Base-by-base conservation (phyloP, 2,797 vertebrate species). In the Dicrostonyx torquatus region DNA sequence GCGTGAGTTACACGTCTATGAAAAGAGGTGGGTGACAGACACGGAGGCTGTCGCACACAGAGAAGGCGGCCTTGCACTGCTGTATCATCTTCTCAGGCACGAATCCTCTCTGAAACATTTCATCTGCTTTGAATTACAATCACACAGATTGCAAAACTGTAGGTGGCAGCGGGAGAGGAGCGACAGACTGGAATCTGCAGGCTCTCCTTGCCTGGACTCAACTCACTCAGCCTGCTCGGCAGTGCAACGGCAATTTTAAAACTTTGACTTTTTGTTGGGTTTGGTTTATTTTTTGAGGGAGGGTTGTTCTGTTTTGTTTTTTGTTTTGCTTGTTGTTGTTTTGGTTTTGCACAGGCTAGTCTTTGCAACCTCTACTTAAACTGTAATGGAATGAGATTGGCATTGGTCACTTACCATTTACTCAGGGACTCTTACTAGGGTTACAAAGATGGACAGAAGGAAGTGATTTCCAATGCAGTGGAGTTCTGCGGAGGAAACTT, bases 1-100 rank as follows among this genome's bases (percentile, higher is more conserved):
- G 84, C 90, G 94, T 96, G 75, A 96, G 88, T 89, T 96, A 40
- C 70, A 96, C 77, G 75, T 26, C 9, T 3, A 40, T 55, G 89
- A 95, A 97, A 96, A 92, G 6, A 20, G 50, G 89, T 60, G 64
- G 95, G 58, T 85, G 89, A 89, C 26, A 83, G 85, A 97, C 97
- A 94, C 8, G 34, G 62, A 96, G 34, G 79, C 40, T 31, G 14
- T 82, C 91, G 68, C 92, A 73, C 95, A 92, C 72, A 80, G 89
- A 83, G 66, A 94, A 53, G 5, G 17, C 92, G 84, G 58, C 82
- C 68, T 91, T 84, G 34, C 77, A 72, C n/a, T 93, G 53, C 45
- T 95, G 88, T n/a, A 79, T 90, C 96, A 45, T 96, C 72, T 20
- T 95, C 92, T 66, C 73, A 91, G n/a, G n/a, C 93, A 79, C 37